Percentiles rank a stretch among this genome's conserved stretches.
Conservation (phyloP, 2,888 invertebrate species). For the Lycaena phlaeas region DNA sequence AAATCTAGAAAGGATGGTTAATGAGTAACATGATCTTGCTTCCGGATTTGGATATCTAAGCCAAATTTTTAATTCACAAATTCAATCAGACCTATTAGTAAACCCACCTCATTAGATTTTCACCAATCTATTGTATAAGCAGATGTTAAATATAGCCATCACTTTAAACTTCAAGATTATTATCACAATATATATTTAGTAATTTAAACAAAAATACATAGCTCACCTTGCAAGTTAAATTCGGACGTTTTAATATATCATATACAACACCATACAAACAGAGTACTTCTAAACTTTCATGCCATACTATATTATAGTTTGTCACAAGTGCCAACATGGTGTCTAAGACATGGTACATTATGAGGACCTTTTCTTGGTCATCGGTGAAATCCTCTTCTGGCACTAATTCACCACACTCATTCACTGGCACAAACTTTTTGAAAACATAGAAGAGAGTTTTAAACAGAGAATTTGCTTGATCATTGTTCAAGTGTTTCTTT, state of each 20-base stretch:
- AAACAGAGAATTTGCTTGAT: slow-evolving; percentile 76
- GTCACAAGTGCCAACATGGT: slow-evolving; percentile 77
- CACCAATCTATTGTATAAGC: no score
- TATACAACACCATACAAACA: slow-evolving; percentile 68
- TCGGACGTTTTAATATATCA: slow-evolving; percentile 45
- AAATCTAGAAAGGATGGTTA: no score
- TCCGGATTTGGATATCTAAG: no score
- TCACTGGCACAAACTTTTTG: slow-evolving; percentile 61
- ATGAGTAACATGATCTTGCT: no score
- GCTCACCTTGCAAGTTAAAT: slow-evolving; percentile 52
- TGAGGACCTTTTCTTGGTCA: slow-evolving; percentile 42
- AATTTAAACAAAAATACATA: slow-evolving; percentile 2
- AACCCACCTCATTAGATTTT: no score
- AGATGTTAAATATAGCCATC: no score
- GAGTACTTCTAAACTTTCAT: slow-evolving; percentile 82
- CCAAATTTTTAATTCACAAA: no score
- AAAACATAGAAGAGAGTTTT: slow-evolving; percentile 76
- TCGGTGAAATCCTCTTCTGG: slow-evolving; percentile 33
- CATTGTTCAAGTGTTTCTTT: slow-evolving; percentile 71
- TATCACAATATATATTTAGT: no score
- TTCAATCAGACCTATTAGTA: no score
- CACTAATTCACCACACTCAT: slow-evolving; percentile 29
- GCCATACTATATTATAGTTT: slow-evolving; percentile 82
- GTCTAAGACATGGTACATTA: slow-evolving; percentile 78
- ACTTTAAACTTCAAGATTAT: no score